Evolutionary conservation across 2,113 vertebrate species (phyloP).

Genomic region (Henicopernis longicauda): DNA sequence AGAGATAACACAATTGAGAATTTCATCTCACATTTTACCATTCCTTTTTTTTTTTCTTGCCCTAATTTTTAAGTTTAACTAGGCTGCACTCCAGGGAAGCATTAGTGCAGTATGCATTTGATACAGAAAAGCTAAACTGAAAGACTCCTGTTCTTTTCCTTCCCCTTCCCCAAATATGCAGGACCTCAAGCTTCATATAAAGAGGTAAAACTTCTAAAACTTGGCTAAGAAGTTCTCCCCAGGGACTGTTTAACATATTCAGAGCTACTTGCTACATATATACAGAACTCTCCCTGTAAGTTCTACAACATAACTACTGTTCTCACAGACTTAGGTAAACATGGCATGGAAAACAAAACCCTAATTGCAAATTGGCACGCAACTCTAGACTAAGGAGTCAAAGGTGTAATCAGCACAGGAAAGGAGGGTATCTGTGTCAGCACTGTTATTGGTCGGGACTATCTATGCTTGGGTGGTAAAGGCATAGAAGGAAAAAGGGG

Average conservation of each 20-base stretch:
- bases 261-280: background rate
- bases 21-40: background rate
- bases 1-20: background rate
- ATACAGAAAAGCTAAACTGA: constrained; percentile 2
- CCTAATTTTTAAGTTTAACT: constrained; percentile 14
- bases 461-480: constrained; percentile 17
- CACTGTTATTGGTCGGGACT: background rate
- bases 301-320: constrained; percentile 36
- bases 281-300: constrained; percentile 27
- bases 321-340: constrained; percentile 22
- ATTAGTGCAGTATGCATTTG: background rate
- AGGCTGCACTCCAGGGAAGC: background rate
- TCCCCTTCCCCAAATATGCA: background rate
- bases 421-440: background rate
- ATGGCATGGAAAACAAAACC: constrained; percentile 13
- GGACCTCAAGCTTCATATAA: background rate
- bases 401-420: constrained; percentile 32
- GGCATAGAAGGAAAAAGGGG: background rate
- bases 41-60: background rate
- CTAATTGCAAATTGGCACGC: constrained; percentile 1
- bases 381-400: background rate
- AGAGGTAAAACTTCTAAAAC: background rate
- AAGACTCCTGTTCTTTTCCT: background rate
- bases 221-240: constrained; percentile 16
- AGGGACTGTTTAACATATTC: constrained; percentile 11